Conservation (phyloP, 2,113 vertebrate species). For the Myiozetetes cayanensis region DNA sequence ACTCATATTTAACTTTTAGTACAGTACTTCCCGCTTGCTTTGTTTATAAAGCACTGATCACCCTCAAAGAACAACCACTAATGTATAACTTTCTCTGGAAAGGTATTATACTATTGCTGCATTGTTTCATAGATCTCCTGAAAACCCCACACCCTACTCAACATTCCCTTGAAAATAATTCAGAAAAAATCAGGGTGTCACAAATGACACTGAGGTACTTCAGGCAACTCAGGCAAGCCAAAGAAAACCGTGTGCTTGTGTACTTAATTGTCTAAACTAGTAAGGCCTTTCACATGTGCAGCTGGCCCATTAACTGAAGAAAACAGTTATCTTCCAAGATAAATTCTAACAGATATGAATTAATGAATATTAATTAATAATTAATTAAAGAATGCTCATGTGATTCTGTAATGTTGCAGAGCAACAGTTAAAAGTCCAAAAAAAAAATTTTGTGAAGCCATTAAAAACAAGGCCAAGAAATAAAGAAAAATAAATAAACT, state of each 20-base stretch:
- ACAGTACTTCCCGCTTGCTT: neutral
- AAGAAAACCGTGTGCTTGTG: neutral
- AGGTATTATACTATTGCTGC: neutral
- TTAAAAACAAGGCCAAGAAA: neutral
- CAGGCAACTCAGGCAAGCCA: neutral
- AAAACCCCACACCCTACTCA: neutral
- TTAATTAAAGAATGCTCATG: neutral
- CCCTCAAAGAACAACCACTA: neutral
- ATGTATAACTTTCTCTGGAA: neutral
- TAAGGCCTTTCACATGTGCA: neutral
- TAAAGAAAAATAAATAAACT: neutral
- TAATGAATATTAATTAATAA: too few species aligned
- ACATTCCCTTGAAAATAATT: neutral
- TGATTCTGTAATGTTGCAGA: neutral
- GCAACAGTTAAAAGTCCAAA: neutral
- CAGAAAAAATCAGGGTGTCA: neutral
- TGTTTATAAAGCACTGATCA: neutral
- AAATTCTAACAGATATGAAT: neutral
- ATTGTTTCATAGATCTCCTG: neutral
- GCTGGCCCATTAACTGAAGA: neutral
- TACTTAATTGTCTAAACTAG: neutral
- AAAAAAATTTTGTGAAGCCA: neutral
- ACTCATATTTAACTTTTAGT: neutral
- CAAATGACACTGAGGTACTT: neutral
- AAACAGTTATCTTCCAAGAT: neutral